Percentiles rank a stretch among this genome's conserved stretches.
Conservation (phyloP, 2,113 vertebrate species). For the Fregata magnificens region DNA sequence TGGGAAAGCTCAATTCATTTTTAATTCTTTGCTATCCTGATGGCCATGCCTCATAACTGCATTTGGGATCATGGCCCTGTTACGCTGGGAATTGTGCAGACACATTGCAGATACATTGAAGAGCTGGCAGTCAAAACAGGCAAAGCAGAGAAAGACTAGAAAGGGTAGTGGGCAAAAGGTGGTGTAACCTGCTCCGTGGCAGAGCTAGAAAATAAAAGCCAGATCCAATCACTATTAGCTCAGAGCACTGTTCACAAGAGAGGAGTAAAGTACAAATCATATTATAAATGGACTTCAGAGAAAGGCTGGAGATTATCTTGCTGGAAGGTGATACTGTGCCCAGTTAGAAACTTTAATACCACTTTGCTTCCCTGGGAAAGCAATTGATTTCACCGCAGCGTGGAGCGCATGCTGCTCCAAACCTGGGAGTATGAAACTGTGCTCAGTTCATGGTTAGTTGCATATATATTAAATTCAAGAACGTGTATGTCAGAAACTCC, state of each 20-base stretch:
- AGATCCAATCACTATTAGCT: background rate
- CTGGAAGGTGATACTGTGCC: background rate
- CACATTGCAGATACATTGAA: background rate
- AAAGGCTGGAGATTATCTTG: background rate
- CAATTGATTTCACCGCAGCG: background rate
- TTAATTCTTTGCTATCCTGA: background rate
- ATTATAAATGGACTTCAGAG: background rate
- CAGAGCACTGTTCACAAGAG: background rate
- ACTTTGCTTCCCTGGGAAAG: background rate
- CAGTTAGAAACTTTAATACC: background rate
- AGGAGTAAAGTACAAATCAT: background rate
- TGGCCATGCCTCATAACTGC: background rate
- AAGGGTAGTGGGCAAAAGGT: background rate
- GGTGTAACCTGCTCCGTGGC: background rate
- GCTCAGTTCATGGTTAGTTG: background rate
- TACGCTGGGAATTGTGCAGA: background rate
- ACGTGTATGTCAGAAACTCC: background rate
- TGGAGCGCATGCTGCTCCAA: background rate
- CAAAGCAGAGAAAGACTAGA: background rate
- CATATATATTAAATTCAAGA: background rate
- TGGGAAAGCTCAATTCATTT: background rate
- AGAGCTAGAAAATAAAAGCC: background rate
- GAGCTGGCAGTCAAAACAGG: background rate
- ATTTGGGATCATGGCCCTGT: background rate
- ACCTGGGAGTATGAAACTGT: background rate